Conservation (phyloP, 2,888 invertebrate species). For the Sipunculus nudus region DNA sequence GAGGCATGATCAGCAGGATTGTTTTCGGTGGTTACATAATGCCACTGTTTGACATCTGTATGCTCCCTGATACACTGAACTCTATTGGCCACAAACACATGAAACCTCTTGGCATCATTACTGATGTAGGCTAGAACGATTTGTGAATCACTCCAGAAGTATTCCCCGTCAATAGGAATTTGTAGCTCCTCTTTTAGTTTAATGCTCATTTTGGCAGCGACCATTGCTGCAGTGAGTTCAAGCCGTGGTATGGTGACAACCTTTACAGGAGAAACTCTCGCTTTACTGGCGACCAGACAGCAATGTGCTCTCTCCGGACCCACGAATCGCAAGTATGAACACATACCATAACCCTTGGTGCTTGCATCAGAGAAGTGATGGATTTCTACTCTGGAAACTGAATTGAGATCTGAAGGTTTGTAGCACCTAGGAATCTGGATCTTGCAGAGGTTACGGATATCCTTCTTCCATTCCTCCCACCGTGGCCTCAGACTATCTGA, state of each 20-base stretch:
- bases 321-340: conserved; percentile 35
- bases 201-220: conserved; percentile 5
- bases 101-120: conserved; percentile 34
- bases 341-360: conserved; percentile 37
- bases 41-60: conserved; percentile 32
- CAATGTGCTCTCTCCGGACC: conserved; percentile 22
- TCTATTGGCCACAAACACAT: conserved; percentile 44
- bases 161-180: conserved; percentile 5
- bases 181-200: conserved; percentile 8
- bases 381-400: conserved; percentile 17
- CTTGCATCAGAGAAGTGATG: conserved; percentile 43
- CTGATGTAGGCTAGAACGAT: conserved; percentile 16
- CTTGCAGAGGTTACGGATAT: background rate
- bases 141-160: conserved; percentile 14
- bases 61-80: conserved; percentile 37
- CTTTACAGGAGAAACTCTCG: conserved; percentile 38
- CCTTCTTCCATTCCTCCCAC: conserved; percentile 7
- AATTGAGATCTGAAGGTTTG: conserved; percentile 34
- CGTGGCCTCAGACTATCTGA: background rate
- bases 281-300: conserved; percentile 36
- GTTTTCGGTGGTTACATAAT: conserved; percentile 38
- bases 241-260: conserved; percentile 33
- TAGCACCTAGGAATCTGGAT: conserved; percentile 6
- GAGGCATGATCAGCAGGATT: conserved; percentile 37
- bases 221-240: conserved; percentile 37